Evolutionary conservation across 2,113 vertebrate genomes (phyloP), one percentile per base, ranked within the genome.

Genomic region (Upupa epops): DNA sequence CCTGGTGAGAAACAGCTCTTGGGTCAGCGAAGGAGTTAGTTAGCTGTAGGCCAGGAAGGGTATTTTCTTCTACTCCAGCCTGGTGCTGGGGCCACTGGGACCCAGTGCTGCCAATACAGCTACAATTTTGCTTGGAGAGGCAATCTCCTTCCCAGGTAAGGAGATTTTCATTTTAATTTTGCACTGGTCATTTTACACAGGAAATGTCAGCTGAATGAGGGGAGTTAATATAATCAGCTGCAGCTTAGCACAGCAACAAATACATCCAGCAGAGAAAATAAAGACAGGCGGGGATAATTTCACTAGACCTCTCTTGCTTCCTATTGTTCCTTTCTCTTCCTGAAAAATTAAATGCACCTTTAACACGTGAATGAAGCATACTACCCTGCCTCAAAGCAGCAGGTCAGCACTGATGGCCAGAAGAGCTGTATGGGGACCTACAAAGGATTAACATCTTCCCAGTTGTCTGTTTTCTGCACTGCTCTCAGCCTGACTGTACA

Each of bases 131-230:
- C 37, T 12, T 22, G 25, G 8, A 20, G 32, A 48, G 13, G 56
- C 37, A 73, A 95, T 82, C 90, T 83, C 63, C 36, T 89, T 46
- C 34, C 3, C 2, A 68, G 65, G 69, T 37, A 88, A 96, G 73
- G 90, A 82, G 82, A 63, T 78, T 94, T 89, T 71, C 75, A 76
- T 88, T 77, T 92, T 74, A n/a, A 89, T 88, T 95, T 84, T 90
- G 69, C 51, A 64, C 45, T 51, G 49, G 58, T 88, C 34, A 46
- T 80, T 77, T 95, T 81, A 89, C 68, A 95, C 90, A 96, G 96
- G 95, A 97, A 97, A 95, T 6, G 1, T 66, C 75, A 90, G 77
- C 69, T 89, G 65, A 95, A 95, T 17, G 22, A 69, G 40, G 42
- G 36, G 55, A 69, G 86, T 83, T 86, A 70, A 93, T 86, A 78